Evolutionary conservation across 1,140 invertebrate species (phyloP).

Genomic region (Drosophila sucinea): DNA sequence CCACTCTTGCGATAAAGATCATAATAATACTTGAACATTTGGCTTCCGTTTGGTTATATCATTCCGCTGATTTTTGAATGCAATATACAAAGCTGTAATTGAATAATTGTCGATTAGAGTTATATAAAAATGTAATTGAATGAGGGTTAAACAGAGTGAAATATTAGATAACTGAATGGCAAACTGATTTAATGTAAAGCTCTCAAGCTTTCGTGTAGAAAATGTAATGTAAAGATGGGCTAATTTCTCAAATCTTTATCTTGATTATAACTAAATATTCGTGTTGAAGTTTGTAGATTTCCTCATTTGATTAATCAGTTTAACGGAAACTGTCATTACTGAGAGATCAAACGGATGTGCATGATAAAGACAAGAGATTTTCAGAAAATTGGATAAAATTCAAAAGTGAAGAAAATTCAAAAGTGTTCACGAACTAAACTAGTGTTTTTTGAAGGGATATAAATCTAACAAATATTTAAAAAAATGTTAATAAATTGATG

Average conservation of each 20-base stretch:
- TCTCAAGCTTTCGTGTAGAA: background rate
- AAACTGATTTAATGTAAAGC: background rate
- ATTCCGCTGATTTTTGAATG: conserved; percentile 1
- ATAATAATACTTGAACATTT: conserved; percentile 29
- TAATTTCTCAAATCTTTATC: background rate
- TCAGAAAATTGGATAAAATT: too few relatives aligned
- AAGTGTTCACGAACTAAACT: too few relatives aligned
- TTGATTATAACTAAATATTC: background rate
- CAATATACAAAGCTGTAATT: conserved; percentile 1
- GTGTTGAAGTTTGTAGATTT: too few relatives aligned
- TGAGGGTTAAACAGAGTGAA: background rate
- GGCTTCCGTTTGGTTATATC: background rate
- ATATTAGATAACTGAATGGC: background rate
- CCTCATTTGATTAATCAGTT: too few relatives aligned
- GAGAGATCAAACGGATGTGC: too few relatives aligned
- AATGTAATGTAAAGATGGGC: background rate
- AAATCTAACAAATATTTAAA: too few relatives aligned
- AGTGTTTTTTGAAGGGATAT: too few relatives aligned
- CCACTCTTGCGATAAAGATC: conserved; percentile 8
- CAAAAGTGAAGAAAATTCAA: too few relatives aligned
- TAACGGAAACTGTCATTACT: too few relatives aligned
- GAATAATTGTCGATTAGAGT: background rate
- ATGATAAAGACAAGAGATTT: too few relatives aligned
- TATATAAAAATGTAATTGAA: background rate
- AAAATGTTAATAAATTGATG: too few relatives aligned